Conservation (phyloP, 2,113 vertebrate genomes). For the Trichechus manatus region DNA sequence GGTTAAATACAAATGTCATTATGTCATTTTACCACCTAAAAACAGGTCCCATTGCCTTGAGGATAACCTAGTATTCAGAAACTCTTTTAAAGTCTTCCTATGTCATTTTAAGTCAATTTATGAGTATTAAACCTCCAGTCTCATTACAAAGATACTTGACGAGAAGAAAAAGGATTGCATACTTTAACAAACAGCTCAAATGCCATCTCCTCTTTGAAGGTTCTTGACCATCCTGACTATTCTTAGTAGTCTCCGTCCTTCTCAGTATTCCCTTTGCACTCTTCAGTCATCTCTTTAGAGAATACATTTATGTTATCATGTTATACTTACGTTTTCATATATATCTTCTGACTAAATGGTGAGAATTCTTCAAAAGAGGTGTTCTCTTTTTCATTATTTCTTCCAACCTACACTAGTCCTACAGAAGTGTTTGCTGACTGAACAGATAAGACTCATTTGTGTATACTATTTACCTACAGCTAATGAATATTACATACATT, state of each 20-base stretch:
- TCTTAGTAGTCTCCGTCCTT: neutral
- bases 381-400: neutral
- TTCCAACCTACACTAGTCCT: neutral
- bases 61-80: neutral
- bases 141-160: neutral
- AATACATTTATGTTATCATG: neutral
- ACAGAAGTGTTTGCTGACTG: neutral
- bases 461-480: neutral
- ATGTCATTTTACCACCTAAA: neutral
- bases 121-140: too few relatives aligned
- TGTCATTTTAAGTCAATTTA: neutral
- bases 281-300: neutral
- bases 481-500: slow-evolving; percentile 27
- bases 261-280: neutral
- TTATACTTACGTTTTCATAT: neutral
- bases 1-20: neutral
- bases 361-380: neutral
- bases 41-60: neutral
- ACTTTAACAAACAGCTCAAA: neutral
- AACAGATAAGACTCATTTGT: neutral
- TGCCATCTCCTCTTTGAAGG: neutral
- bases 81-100: neutral
- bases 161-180: too few relatives aligned
- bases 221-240: neutral
- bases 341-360: neutral